Evolutionary conservation across 2,797 vertebrate genomes (phyloP).

Genomic region (Adelosebastes latens): DNA sequence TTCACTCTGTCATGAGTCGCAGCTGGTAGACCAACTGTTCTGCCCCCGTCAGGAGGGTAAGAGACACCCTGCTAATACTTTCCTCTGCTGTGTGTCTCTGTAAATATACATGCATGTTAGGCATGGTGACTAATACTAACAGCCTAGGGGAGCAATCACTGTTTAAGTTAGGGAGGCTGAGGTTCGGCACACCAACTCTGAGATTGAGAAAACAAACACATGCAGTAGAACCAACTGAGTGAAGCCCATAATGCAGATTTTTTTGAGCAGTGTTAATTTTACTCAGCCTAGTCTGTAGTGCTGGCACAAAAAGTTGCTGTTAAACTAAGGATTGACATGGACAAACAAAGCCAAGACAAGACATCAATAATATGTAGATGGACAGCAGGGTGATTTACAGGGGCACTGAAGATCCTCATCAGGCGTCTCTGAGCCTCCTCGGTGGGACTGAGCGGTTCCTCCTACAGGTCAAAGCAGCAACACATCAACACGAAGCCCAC

Average conservation of each 20-base stretch:
- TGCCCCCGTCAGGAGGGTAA: not conserved
- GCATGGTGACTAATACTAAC: not conserved
- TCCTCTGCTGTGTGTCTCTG: not conserved
- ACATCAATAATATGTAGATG: slow-evolving; percentile 9
- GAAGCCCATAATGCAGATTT: not conserved
- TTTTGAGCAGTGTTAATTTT: not conserved
- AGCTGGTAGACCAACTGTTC: slow-evolving; percentile 14
- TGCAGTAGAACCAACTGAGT: not conserved
- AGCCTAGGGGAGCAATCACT: not conserved
- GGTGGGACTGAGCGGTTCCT: slow-evolving; percentile 81
- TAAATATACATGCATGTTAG: slow-evolving; percentile 14
- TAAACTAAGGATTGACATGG: not conserved
- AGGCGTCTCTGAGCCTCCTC: slow-evolving; percentile 91
- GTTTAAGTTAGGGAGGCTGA: not conserved
- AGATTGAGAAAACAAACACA: not conserved
- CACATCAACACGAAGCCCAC: slow-evolving; percentile 50
- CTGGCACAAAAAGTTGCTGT: not conserved
- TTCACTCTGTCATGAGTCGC: slow-evolving; percentile 16
- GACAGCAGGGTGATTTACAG: slow-evolving; percentile 83
- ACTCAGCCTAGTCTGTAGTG: not conserved
- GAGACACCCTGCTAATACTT: slow-evolving; percentile 1
- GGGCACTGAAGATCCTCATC: slow-evolving; percentile 92
- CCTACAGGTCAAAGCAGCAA: slow-evolving; percentile 86
- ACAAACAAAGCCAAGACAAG: not conserved
- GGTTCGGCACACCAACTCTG: not conserved